Base-by-base conservation (phyloP, 2,888 invertebrate genomes). In the Pandemis cinnamomeana region DNA sequence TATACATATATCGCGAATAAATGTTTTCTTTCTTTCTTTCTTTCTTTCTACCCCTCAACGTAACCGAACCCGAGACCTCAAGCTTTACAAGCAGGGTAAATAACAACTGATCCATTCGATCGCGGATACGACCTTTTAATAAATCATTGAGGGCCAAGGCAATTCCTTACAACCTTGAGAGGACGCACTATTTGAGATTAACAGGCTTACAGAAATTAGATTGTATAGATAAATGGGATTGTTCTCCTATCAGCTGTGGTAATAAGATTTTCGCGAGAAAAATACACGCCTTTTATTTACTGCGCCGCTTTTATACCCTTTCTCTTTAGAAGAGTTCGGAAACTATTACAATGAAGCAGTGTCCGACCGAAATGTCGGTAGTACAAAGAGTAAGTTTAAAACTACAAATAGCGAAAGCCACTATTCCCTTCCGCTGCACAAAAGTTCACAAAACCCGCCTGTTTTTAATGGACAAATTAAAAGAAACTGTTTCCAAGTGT, bases 171-270 rank as follows among this genome's bases (percentile, higher is more conserved):
- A 53, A 67, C 67, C 67, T 67, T 53, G 53, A 53, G 51, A 6
- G 7, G 51, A 15, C 42, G 20, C 11, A 58, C 27, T 11, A 63
- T 27, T 63, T 42, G 27, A 11, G 53, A 42, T 44, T 55, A 63
- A 63, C 55, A 44, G 27, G 36, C 55, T 71, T n/a, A 44, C 55
- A 20, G 53, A 46, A 67, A 63, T 44, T 71, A 63, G 62, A 71
- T 71, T 64, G 27, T 48, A 55, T 64, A 63, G 20, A 64, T 55
- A 64, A 71, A 71, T 44, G 7, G 63, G 63, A 55, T 71, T 71
- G 55, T n/a, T 27, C 8, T 20, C 36, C 55, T 55, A 71, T 71
- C 71, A 64, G 68, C 10, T 7, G 44, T 20, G 53, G 36, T 71
- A 64, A 71, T 71, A 13, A 44, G 44, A 27, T 71, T 64, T 27